Evolutionary conservation across 2,797 vertebrate genomes (phyloP), one percentile per base, ranked within the genome.

Genomic region (Clarias fuscus): DNA sequence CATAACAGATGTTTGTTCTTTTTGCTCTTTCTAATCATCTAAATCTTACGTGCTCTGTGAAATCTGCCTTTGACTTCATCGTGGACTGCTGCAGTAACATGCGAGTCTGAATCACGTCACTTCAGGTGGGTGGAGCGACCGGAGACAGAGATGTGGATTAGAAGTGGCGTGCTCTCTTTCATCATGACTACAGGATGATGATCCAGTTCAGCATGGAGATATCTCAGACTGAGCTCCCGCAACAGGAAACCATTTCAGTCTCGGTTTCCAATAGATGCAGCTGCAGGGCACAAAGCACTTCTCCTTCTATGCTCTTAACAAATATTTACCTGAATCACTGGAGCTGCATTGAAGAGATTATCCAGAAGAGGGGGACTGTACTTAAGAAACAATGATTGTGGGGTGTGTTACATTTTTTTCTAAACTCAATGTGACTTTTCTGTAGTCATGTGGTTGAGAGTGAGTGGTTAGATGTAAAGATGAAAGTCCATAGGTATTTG

Each of bases 111-210:
- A 64, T 37, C 84, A 84, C 76, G 78, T 43, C 82, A 53, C 71
- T 73, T 76, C 86, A 87, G 79, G 88, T 88, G 85, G 85, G 85
- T 56, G 72, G 58, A 83, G 84, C 67, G 77, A 73, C 67, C 27
- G 8, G 70, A 82, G 87, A 84, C 40, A 72, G 80, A 89, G 82
- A 86, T 48, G 56, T n/a, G 65, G 64, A 89, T 84, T 89, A 64
- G 43, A 85, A 76, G 58, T 68, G 89, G 89, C 86, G 67, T 56
- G 40, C 77, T 86, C 71, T 17, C 84, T 90, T 91, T 89, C 83
- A 90, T 91, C 89, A 88, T 65, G 80, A 73, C 84, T 75, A 37
- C 75, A 61, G 84, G 77, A 88, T 78, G 82, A 88, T 86, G 86
- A 91, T 88, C 83, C 77, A 70, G 75, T 88, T 73, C 77, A 89